A percentile compares a stretch with the other conserved stretches of the same genome.
These are phyloP conservation scores for Clarias magur DNA, from an alignment of 2,113 vertebrate species.

Conservation along the genomic window DNA sequence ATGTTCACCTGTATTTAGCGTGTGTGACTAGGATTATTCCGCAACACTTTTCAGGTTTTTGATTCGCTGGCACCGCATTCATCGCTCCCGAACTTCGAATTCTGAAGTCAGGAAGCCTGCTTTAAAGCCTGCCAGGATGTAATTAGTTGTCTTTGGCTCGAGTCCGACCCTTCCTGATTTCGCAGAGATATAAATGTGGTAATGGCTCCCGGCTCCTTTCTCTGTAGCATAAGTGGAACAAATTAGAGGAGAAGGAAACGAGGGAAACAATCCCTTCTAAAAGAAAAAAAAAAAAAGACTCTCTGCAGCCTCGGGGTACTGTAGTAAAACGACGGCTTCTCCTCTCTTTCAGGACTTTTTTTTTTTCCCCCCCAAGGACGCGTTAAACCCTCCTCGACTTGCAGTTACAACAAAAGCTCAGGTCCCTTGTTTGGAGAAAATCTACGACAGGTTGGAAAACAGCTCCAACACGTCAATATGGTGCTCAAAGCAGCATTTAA, in stretches of 20 bases:
- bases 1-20: not conserved
- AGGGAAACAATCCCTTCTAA: constrained; percentile 30
- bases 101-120: not conserved
- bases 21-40: not conserved
- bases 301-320: constrained; percentile 16
- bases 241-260: constrained; percentile 24
- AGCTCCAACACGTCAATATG: no score
- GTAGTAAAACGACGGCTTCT: not conserved
- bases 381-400: not conserved
- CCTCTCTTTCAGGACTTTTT: not conserved
- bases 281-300: constrained; percentile 29
- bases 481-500: not conserved
- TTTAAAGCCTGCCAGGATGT: not conserved
- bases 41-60: no score
- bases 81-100: not conserved
- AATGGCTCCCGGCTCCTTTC: constrained; percentile 4
- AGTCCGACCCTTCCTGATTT: constrained; percentile 22
- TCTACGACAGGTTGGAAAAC: not conserved
- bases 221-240: constrained; percentile 42
- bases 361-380: not conserved
- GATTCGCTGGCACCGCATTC: not conserved
- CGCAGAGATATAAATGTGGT: not conserved
- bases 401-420: not conserved
- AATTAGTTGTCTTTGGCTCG: constrained; percentile 5
- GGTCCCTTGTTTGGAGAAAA: not conserved